A percentile compares a stretch with the other conserved stretches of the same genome.
These are phyloP conservation scores for Argyrosomus regius DNA, from an alignment of 2,797 vertebrate genomes.

Conservation along the genomic window DNA sequence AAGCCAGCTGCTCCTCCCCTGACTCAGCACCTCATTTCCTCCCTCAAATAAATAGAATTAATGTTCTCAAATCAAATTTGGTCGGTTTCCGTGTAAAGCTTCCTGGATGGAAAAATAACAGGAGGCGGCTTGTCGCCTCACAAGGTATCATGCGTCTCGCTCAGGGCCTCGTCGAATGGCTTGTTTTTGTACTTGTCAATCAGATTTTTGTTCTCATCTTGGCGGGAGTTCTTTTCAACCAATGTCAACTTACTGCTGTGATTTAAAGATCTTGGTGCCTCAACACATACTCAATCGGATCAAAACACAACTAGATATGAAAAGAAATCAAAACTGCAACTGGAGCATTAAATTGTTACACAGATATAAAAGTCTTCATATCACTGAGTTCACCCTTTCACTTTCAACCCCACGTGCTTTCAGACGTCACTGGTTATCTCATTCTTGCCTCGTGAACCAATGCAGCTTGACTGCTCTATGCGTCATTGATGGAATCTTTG, in stretches of 20 bases:
- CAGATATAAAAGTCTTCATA: conserved; percentile 30
- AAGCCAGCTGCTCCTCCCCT: conserved; percentile 71
- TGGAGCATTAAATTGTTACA: conserved; percentile 19
- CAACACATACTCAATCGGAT: neutral
- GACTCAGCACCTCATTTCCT: conserved; percentile 78
- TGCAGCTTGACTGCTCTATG: neutral
- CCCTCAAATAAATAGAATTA: conserved; percentile 78
- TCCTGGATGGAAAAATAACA: conserved; percentile 75
- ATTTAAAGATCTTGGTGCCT: conserved; percentile 46
- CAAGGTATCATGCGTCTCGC: conserved; percentile 52
- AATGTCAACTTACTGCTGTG: conserved; percentile 50
- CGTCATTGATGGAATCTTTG: neutral
- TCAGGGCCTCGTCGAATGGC: conserved; percentile 32
- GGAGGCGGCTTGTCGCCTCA: conserved; percentile 55
- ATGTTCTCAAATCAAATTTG: conserved; percentile 77
- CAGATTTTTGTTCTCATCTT: conserved; percentile 49
- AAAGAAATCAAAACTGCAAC: conserved; percentile 29
- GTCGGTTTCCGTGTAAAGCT: conserved; percentile 60
- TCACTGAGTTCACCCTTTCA: conserved; percentile 31
- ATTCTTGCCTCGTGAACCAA: conserved; percentile 18
- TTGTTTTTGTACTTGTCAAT: conserved; percentile 56
- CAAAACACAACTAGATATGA: conserved; percentile 35
- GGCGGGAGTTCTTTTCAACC: conserved; percentile 40
- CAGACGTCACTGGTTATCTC: conserved; percentile 27
- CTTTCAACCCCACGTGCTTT: conserved; percentile 35